Evolutionary conservation across 2,113 vertebrate genomes (phyloP).

Genomic region (Drymodes brunneopygia): DNA sequence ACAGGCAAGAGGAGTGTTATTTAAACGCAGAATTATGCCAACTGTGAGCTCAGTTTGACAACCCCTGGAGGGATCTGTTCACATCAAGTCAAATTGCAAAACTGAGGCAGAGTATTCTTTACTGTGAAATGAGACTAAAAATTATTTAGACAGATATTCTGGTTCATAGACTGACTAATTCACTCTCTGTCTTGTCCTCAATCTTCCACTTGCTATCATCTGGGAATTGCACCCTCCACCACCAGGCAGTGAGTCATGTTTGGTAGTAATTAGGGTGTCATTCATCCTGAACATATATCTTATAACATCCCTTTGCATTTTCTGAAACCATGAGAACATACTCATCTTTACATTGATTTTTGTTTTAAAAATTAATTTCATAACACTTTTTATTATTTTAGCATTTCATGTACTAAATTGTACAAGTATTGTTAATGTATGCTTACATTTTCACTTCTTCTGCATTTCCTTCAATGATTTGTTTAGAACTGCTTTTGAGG

Average conservation of each 20-base stretch:
- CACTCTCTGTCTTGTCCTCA: not conserved
- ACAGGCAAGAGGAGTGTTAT: constrained; percentile 9
- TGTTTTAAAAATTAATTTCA: not conserved
- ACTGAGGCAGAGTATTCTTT: constrained; percentile 31
- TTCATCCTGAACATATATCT: not conserved
- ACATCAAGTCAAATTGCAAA: constrained; percentile 42
- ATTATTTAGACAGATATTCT: constrained; percentile 54
- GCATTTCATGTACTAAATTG: not conserved
- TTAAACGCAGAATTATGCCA: constrained; percentile 46
- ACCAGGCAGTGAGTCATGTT: not conserved
- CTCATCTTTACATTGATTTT: not conserved
- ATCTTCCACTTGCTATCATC: not conserved
- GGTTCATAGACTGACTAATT: constrained; percentile 33
- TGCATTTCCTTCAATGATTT: not conserved
- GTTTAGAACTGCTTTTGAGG: not conserved
- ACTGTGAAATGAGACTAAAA: constrained; percentile 29
- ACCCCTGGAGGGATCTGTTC: constrained; percentile 42
- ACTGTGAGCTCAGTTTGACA: constrained; percentile 35
- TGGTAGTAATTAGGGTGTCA: constrained; percentile 29
- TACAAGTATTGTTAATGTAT: not conserved
- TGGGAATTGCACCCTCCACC: not conserved
- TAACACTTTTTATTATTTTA: not conserved
- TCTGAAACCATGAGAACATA: not conserved
- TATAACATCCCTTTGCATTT: not conserved
- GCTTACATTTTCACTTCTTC: not conserved